phyloP scores from a whole-genome alignment of 1,140 invertebrate genomes.

The Planococcus citri region DNA sequence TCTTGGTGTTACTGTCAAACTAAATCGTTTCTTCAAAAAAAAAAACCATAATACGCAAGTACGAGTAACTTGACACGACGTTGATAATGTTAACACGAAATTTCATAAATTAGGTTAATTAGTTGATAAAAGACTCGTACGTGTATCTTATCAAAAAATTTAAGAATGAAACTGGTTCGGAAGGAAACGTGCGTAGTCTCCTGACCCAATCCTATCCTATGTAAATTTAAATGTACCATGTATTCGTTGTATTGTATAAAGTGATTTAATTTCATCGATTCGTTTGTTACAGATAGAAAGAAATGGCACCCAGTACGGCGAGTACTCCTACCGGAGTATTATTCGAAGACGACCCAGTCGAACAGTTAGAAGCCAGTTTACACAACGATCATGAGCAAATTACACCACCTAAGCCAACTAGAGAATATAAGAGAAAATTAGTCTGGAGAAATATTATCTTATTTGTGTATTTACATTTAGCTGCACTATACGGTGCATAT shows the following conservation, averaged over 20 bases:
- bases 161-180: neutral
- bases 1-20: neutral
- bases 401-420: neutral
- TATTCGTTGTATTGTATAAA: neutral
- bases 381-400: conserved; percentile 15
- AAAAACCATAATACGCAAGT: too few species aligned
- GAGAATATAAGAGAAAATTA: conserved; percentile 40
- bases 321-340: conserved; percentile 12
- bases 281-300: neutral
- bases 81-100: neutral
- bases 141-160: neutral
- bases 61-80: neutral
- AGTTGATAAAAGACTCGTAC: neutral
- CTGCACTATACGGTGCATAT: conserved; percentile 72
- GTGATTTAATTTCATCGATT: neutral
- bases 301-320: conserved; percentile 11
- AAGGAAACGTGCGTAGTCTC: neutral
- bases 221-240: neutral
- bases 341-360: conserved; percentile 15
- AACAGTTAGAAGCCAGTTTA: conserved; percentile 11
- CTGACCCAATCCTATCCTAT: neutral
- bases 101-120: neutral
- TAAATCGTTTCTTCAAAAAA: too few species aligned
- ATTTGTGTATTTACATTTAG: conserved; percentile 73
- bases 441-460: conserved; percentile 89